Base-by-base conservation (phyloP, 2,113 vertebrate species). In the Lepus americanus region DNA sequence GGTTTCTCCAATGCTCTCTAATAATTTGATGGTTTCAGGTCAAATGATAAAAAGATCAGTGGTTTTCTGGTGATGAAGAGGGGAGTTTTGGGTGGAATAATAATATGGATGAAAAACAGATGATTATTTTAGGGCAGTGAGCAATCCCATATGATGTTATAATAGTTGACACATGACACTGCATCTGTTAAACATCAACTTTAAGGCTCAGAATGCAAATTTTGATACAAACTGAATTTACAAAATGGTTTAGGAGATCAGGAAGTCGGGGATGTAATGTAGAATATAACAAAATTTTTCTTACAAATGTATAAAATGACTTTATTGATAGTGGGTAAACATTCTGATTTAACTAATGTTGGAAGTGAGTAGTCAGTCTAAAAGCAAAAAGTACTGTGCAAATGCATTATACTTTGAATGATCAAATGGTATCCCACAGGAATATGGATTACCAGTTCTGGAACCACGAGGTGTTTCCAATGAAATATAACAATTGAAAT, bases 81-180 rank as follows among this genome's bases (percentile, higher is more conserved):
- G 19, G 27, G 9, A 31, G 17, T 27, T 13, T 12, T 25, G 44
- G 12, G 13, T 78, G 11, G 31, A 11, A 39, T 6, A 20, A 29
- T 5, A 51, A 9, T 51, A 36, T 1, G 55, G 33, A 23, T 19
- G 20, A 76, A 33, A 3, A 3, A 23, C 1, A 36, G 0, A 13
- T 0, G 1, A 19, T n/a, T 33, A 44, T 77, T 81, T n/a, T 9
- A 66, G 87, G 31, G 5, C n/a, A 55, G 5, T 64, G 4, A 70
- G 3, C 12, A 59, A 53, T 44, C 17, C 23, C 17, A n/a, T 39
- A 6, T 64, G 29, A 69, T 29, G 49, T 0, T 12, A 0, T 33
- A 53, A 55, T 51, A 17, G 3, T 10, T 44, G 33, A 73, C 27
- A 66, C 2, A 59, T 33, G 6, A 64, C 11, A 51, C 6, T 9